Evolutionary conservation across 2,888 invertebrate species (phyloP).

Genomic region (Drosophila nigricruria): DNA sequence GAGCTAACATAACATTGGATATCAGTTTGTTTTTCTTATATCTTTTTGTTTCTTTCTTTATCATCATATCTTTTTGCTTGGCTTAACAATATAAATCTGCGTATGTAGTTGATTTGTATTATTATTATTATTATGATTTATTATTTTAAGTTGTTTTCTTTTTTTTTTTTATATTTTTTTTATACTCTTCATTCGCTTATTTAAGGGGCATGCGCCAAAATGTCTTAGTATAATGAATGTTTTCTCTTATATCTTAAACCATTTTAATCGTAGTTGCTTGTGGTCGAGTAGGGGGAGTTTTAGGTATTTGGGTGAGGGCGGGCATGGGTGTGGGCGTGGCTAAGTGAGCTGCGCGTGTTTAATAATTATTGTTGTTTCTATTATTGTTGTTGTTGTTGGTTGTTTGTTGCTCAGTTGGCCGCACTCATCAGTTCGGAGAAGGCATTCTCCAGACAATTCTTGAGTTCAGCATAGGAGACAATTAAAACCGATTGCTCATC

Average conservation of each 20-base stretch:
- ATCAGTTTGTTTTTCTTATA: constrained; percentile 60
- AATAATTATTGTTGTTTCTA: constrained; percentile 9
- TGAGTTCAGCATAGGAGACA: constrained; percentile 97
- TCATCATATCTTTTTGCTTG: constrained; percentile 48
- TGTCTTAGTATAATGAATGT: constrained; percentile 79
- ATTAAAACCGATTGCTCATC: constrained; percentile 98
- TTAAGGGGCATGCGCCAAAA: constrained; percentile 67
- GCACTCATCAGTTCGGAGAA: constrained; percentile 91
- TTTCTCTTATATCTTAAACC: constrained; percentile 59
- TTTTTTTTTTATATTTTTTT: constrained; percentile 37
- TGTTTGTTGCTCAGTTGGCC: constrained; percentile 76
- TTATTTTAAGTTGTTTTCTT: constrained; percentile 28
- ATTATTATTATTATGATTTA: constrained; percentile 17
- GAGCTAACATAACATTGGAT: constrained; percentile 75
- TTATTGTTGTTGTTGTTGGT: constrained; percentile 14
- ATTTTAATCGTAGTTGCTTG: constrained; percentile 72
- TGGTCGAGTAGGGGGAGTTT: constrained; percentile 56
- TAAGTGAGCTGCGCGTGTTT: constrained; percentile 66
- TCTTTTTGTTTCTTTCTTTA: constrained; percentile 19
- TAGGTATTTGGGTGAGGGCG: constrained; percentile 9
- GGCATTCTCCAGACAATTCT: constrained; percentile 96
- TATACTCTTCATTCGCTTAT: constrained; percentile 42
- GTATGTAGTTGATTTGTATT: constrained; percentile 39
- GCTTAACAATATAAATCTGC: constrained; percentile 72
- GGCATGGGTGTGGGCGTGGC: constrained; percentile 19